Evolutionary conservation across 2,888 invertebrate species (phyloP).

Genomic region (Pterobdella sp.): DNA sequence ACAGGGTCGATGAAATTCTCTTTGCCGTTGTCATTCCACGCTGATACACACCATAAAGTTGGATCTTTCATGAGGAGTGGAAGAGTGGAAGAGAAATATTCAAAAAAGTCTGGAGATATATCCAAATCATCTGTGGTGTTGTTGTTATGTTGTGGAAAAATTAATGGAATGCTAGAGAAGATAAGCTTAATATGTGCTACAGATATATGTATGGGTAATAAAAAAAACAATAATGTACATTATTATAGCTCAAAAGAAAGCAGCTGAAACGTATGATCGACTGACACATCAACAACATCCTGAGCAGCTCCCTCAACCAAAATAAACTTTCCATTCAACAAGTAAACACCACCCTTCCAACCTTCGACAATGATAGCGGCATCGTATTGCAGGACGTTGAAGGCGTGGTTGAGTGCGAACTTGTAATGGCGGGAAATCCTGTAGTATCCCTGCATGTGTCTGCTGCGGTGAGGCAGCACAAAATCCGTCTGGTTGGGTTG

Average conservation of each 20-base stretch:
- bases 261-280: background rate
- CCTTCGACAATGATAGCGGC: constrained; percentile 92
- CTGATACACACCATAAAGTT: constrained; percentile 91
- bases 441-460: constrained; percentile 75
- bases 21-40: constrained; percentile 99
- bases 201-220: background rate
- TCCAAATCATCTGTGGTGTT: constrained; percentile 78
- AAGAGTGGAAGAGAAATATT: constrained; percentile 87
- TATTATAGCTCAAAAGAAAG: background rate
- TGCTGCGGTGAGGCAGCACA: constrained; percentile 43
- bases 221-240: background rate
- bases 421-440: constrained; percentile 93
- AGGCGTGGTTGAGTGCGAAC: constrained; percentile 87
- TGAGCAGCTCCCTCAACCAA: background rate
- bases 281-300: too few relatives aligned
- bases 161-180: background rate
- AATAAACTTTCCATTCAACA: background rate
- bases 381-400: constrained; percentile 70
- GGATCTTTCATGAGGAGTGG: constrained; percentile 70
- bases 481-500: constrained; percentile 68
- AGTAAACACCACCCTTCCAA: constrained; percentile 45
- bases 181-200: background rate
- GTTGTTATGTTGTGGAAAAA: background rate
- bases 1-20: constrained; percentile 64
- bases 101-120: constrained; percentile 90